These are phyloP conservation scores for Polydesmus complanatus DNA, from an alignment of 2,888 invertebrate genomes.

Conservation along the genomic window DNA sequence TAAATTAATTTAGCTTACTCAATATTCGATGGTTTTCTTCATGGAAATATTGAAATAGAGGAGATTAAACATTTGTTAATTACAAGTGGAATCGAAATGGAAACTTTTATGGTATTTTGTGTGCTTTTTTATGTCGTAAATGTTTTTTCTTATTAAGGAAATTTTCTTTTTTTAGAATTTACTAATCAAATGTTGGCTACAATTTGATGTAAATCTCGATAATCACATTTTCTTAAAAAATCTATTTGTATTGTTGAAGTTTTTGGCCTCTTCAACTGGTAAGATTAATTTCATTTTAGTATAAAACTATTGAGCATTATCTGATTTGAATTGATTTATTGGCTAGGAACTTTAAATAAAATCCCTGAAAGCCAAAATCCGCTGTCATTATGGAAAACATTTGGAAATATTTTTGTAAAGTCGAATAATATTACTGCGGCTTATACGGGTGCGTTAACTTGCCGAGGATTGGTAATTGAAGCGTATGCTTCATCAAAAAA, in stretches of 20 bases:
- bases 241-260: neutral
- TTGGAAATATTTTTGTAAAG: slow-evolving; percentile 55
- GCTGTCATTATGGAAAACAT: slow-evolving; percentile 68
- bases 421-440: slow-evolving; percentile 61
- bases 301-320: neutral
- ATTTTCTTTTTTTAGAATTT: neutral
- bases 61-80: neutral
- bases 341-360: neutral
- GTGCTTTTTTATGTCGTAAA: neutral
- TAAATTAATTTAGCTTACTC: neutral
- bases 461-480: slow-evolving; percentile 53
- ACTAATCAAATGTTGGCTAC: neutral
- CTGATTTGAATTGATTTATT: no score
- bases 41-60: neutral
- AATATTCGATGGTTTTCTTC: neutral
- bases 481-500: slow-evolving; percentile 17
- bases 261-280: neutral
- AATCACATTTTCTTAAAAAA: neutral
- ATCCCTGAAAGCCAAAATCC: slow-evolving; percentile 25
- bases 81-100: neutral
- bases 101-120: neutral
- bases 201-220: neutral
- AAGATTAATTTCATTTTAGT: neutral
- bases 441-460: slow-evolving; percentile 66
- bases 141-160: neutral